Evolutionary conservation across 2,888 invertebrate species (phyloP).

Genomic region (Luperina nickerlii): DNA sequence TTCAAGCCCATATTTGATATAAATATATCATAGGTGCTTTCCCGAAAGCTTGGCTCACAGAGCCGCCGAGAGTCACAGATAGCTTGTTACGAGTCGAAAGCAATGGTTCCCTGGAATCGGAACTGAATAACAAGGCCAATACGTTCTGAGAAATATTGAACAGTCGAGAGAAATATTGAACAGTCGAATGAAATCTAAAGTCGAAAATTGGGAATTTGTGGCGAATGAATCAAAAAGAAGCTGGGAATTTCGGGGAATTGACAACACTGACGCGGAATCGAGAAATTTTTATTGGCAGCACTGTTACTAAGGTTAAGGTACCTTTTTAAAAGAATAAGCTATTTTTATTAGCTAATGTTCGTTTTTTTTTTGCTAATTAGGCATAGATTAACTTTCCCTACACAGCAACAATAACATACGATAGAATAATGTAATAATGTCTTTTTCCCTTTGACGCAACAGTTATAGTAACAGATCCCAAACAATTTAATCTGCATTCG

Average conservation of each 20-base stretch:
- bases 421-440: not conserved
- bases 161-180: not conserved
- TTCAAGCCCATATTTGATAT: no score
- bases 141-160: not conserved
- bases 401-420: not conserved
- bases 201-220: not conserved
- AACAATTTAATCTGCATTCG: not conserved
- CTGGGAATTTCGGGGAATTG: no score
- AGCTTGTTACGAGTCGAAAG: not conserved
- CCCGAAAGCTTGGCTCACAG: no score
- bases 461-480: not conserved
- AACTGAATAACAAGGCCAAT: not conserved
- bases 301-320: no score
- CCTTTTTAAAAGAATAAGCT: not conserved
- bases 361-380: not conserved
- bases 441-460: not conserved
- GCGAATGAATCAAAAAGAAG: no score
- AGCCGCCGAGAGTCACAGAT: not conserved
- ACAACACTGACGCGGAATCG: no score
- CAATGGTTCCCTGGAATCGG: not conserved
- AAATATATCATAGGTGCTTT: not conserved
- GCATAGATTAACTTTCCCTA: not conserved
- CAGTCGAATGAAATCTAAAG: not conserved
- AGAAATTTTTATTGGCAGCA: no score
- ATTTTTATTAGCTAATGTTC: not conserved